phyloP scores from a whole-genome alignment of 2,888 invertebrate species.

The Eupithecia dodoneata region DNA sequence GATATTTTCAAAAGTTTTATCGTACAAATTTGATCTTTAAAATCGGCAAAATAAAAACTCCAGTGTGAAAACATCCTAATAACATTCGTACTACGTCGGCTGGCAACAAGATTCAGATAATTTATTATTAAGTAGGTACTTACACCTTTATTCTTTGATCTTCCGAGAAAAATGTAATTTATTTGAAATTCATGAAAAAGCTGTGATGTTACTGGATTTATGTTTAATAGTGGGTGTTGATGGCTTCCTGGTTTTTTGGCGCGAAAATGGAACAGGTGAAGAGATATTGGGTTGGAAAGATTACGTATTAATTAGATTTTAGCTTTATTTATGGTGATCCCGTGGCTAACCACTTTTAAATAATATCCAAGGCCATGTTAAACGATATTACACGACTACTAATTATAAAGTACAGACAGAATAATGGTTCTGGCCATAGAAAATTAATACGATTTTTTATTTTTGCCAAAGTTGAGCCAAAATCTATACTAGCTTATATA shows the following conservation, averaged over 20 bases:
- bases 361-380: too few species aligned
- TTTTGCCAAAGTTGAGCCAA: too few species aligned
- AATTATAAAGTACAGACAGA: too few species aligned
- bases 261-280: background rate
- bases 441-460: too few species aligned
- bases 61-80: background rate
- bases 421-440: too few species aligned
- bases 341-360: background rate
- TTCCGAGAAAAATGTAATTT: conserved; percentile 17
- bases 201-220: conserved; percentile 20
- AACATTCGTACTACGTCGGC: background rate
- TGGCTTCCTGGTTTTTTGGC: conserved; percentile 31
- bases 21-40: background rate
- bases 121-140: background rate
- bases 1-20: too few species aligned
- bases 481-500: too few species aligned
- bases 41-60: background rate
- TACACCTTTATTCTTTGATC: conserved; percentile 24
- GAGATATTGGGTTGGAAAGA: background rate
- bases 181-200: conserved; percentile 13
- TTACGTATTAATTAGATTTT: background rate
- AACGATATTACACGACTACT: too few species aligned
- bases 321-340: background rate
- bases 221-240: conserved; percentile 14
- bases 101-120: background rate